A percentile compares a stretch with the other conserved stretches of the same genome.
Evolutionary conservation across 2,113 vertebrate species (phyloP).

Genomic region (Aptenodytes patagonicus): DNA sequence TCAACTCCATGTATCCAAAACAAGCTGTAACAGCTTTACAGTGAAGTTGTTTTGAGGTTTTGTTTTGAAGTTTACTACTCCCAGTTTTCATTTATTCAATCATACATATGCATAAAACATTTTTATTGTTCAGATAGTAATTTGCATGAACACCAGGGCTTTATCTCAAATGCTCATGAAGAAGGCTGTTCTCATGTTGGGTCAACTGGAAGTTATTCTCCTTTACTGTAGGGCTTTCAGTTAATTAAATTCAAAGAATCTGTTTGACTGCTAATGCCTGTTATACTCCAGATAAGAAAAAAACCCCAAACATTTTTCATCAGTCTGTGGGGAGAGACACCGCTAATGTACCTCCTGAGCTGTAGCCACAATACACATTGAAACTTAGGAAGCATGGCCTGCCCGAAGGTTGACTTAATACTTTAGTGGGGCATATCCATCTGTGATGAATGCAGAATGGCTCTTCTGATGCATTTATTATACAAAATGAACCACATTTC

Average conservation of each 20-base stretch:
- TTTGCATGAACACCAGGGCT: background rate
- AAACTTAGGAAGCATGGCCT: background rate
- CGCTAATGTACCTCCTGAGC: background rate
- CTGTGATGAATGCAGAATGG: background rate
- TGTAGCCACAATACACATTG: background rate
- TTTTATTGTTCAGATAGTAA: slow-evolving; percentile 26
- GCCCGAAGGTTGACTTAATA: background rate
- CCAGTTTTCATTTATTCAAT: background rate
- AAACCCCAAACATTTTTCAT: background rate
- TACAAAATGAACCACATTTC: background rate
- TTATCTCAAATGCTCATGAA: slow-evolving; percentile 18
- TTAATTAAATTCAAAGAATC: slow-evolving; percentile 20
- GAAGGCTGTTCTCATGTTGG: background rate
- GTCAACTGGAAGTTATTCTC: slow-evolving; percentile 35
- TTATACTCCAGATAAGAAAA: background rate
- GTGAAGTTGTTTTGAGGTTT: background rate
- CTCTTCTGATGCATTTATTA: background rate
- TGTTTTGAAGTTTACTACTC: slow-evolving; percentile 12
- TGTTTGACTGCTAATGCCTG: background rate
- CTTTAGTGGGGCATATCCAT: background rate
- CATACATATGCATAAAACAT: slow-evolving; percentile 15
- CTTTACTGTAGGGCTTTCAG: slow-evolving; percentile 1
- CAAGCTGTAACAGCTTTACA: background rate
- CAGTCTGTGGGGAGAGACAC: background rate
- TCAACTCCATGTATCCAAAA: background rate